phyloP scores from a whole-genome alignment of 2,113 vertebrate genomes.

The Centropus unirufus region DNA sequence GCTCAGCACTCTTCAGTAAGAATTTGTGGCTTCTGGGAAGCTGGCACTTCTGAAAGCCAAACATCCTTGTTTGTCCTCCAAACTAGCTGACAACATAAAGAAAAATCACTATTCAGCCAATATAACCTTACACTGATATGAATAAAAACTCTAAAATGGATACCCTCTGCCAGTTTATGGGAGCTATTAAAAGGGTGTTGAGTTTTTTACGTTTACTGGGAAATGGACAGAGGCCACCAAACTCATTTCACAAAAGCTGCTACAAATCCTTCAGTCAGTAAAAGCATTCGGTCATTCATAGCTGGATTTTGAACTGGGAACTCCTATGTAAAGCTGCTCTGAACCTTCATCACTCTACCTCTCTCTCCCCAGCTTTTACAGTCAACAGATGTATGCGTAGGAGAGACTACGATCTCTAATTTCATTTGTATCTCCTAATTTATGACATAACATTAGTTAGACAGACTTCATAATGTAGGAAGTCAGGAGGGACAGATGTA shows the following conservation, averaged over 20 bases:
- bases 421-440: conserved; percentile 45
- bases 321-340: not conserved
- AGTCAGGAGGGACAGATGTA: not conserved
- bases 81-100: not conserved
- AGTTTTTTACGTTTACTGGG: not conserved
- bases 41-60: not conserved
- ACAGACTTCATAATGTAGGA: conserved; percentile 14
- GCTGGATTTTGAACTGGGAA: conserved; percentile 16
- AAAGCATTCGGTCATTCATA: not conserved
- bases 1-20: not conserved
- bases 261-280: conserved; percentile 32
- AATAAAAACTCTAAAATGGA: not conserved
- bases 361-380: conserved; percentile 3
- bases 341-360: not conserved
- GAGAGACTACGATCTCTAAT: conserved; percentile 7
- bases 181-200: conserved; percentile 15
- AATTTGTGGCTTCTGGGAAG: not conserved
- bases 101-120: not conserved
- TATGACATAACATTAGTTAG: conserved; percentile 13
- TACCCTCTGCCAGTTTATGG: not conserved
- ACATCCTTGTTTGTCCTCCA: not conserved
- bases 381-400: conserved; percentile 43
- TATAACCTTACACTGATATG: not conserved
- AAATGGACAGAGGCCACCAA: conserved; percentile 30
- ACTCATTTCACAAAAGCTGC: conserved; percentile 7